Base-by-base conservation (phyloP, 1,140 invertebrate species). In the Aphelinus certus region DNA sequence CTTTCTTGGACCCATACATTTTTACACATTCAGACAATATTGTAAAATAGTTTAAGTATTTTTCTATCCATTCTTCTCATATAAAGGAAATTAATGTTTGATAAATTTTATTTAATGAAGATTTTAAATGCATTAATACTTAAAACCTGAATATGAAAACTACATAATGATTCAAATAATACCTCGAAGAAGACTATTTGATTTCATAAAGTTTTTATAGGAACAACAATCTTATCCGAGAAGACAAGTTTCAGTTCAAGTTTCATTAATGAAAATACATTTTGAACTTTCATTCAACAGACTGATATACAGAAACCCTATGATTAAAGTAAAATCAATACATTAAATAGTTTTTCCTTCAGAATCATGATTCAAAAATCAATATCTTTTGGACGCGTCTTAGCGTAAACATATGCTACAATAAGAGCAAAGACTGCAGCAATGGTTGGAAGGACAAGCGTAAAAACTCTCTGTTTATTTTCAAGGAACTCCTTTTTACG, bases 401-500 rank as follows among this genome's bases (percentile, higher is more conserved):
- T 94, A 64, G 93, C 83, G 80, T 95, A 95, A 63, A 95, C 91
- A 81, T 94, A 95, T 2, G 90, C 90, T 60, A 91, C 91, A 80
- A 95, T 93, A n/a, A 95, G 84, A 10, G 93, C 80, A 79, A 92
- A 92, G 77, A 94, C 87, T 9, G 91, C 91, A 57, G 85, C 90
- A 48, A 95, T 78, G 43, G 92, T 91, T 4, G 94, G 94, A 75
- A 95, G 81, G 45, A 93, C 94, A 55, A 95, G 87, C 0, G 93
- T 95, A 77, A 93, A 91, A 3, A 94, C 88, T 82, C 94, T 91
- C 80, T 93, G 91, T 77, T 94, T 93, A 78, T 92, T 93, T 83
- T 94, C 92, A 3, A 93, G 85, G 80, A 95, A 95, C 77, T 95
- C 94, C 83, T 93, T 93, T 85, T 94, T 95, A 46, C 94, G 88